Conservation (phyloP, 2,113 vertebrate genomes). For the Ibidorhyncha struthersii region DNA sequence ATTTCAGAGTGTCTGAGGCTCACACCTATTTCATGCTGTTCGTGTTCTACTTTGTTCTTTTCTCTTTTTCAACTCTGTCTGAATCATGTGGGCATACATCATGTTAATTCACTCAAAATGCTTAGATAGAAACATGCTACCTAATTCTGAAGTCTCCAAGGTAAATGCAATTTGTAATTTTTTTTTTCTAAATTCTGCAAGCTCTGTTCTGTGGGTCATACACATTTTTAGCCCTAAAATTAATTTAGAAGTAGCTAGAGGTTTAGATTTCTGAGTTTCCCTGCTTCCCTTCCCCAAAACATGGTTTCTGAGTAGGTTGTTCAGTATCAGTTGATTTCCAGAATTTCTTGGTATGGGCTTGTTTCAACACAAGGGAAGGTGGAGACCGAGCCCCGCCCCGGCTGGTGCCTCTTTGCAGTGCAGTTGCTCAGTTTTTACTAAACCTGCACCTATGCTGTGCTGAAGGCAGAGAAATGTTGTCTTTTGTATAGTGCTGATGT, state of each 20-base stretch:
- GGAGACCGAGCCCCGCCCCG: neutral
- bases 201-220: neutral
- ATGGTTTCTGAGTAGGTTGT: neutral
- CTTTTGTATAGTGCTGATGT: neutral
- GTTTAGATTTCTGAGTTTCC: neutral
- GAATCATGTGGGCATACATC: neutral
- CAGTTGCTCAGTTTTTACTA: neutral
- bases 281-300: neutral
- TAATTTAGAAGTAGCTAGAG: neutral
- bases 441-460: neutral
- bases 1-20: neutral
- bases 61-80: neutral
- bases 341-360: neutral
- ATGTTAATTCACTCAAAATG: neutral
- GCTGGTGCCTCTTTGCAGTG: neutral
- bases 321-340: neutral
- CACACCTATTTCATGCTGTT: fast-evolving
- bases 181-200: neutral
- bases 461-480: neutral
- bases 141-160: neutral
- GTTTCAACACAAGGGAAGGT: neutral
- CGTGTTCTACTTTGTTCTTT: neutral
- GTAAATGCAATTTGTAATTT: neutral
- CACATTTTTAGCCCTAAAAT: neutral
- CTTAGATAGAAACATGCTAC: neutral